Base-by-base conservation (phyloP, 2,888 invertebrate genomes). In the Caenorhabditis panamensis region DNA sequence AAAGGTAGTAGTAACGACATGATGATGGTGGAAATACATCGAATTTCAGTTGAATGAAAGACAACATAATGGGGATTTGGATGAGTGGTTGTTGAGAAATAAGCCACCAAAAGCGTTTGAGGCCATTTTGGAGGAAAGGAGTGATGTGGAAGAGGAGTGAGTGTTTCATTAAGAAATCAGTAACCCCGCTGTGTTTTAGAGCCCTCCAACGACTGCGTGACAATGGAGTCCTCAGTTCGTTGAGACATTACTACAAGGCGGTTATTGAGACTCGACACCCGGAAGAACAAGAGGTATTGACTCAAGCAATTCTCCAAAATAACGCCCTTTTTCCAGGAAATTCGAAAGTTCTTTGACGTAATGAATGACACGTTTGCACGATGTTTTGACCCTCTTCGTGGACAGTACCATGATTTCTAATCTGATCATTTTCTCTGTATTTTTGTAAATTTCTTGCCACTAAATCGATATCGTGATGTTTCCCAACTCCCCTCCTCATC, bases 291-390 rank as follows among this genome's bases (percentile, higher is more conserved):
- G 69, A 79, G 31, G 69, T 69, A 54, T 4, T 31, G 31, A 31
- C 31, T 9, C 31, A 31, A 31, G 9, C 41, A 16, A 41, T 16
- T 2, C 47, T 36, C 6, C 22, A 18, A 64, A 49, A 20, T 26
- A 22, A 22, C 8, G 18, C 51, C 31, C 4, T 41, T 83, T 81
- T 68, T n/a, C n/a, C 56, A 84, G 82, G 84, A 84, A 68, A 79
- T 85, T 28, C 85, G 80, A 24, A 54, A 71, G 24, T 84, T 71
- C 72, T 82, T 85, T 69, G 79, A 79, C 31, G 63, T 61, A 9
- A 83, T 85, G 82, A 83, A 83, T 63, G 79, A 82, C 61, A 81
- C 83, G n/a, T 85, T 83, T 22, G 85, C 85, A 3, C 66, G 80
- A 9, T 85, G 85, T 59, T 85, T 80, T 41, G 81, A 85, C 58